Percentiles rank a stretch among this genome's conserved stretches.
Conservation (phyloP, 2,113 vertebrate species). For the Xenus cinereus region DNA sequence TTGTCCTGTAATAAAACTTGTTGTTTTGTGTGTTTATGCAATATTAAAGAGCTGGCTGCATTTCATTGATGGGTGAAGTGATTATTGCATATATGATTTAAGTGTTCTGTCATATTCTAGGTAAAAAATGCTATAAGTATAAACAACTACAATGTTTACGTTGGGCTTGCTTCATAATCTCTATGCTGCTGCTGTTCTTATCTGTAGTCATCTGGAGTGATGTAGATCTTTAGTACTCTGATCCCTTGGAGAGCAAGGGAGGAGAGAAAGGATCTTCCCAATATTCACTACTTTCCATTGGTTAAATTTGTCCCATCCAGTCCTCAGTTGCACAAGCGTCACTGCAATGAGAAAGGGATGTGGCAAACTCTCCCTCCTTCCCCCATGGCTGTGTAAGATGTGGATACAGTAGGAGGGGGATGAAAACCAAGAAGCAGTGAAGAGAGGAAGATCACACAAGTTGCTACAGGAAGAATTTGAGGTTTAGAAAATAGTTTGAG, state of each 20-base stretch:
- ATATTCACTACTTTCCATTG: neutral
- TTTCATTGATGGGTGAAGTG: conserved; percentile 15
- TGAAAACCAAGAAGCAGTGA: neutral
- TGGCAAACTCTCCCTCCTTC: neutral
- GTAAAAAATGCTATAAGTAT: neutral
- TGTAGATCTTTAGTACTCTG: neutral
- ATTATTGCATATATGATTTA: neutral
- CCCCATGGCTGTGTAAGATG: neutral
- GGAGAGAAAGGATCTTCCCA: neutral
- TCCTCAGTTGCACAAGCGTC: neutral
- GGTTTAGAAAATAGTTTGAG: neutral
- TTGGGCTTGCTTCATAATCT: neutral
- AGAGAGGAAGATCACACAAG: neutral
- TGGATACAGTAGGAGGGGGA: neutral
- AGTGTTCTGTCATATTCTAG: neutral
- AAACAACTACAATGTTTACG: neutral
- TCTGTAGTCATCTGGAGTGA: neutral
- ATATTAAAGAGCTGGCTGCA: neutral
- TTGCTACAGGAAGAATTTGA: neutral
- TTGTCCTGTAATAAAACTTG: neutral
- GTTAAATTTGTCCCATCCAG: neutral
- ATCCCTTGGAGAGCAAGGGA: neutral
- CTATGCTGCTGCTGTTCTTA: neutral
- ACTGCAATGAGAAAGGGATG: neutral
- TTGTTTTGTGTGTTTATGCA: neutral